Base-by-base conservation (phyloP, 2,888 invertebrate species). In the Aspidiotus rigidus region DNA sequence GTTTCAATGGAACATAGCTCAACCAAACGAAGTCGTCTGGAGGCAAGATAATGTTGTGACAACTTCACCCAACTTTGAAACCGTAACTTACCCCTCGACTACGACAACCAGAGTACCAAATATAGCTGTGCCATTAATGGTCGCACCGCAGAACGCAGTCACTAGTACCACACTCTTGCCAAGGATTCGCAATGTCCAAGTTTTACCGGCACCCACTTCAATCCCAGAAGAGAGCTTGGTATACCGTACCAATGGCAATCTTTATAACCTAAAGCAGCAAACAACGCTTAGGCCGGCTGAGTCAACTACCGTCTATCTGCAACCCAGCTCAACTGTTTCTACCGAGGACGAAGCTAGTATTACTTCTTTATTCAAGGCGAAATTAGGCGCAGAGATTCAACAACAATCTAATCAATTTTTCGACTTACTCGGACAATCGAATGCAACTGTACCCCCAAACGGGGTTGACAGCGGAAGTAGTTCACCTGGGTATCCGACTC, bases 341-440 rank as follows among this genome's bases (percentile, higher is more conserved):
- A n/a, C 57, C 16, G 44, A 42, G n/a, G 53, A 60, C 13, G 59
- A 17, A 9, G n/a, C 59, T 39, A 67, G 67, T 59, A 49, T 67
- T 9, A 28, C 67, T 0, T 59, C 59, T 7, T 16, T 67, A 10
- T 67, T 67, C 39, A 57, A 57, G 49, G 17, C 67, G 7, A 67
- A 59, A 39, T 44, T 67, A 7, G 60, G 60, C 49, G 67, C 56
- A 39, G 59, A 59, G 39, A 10, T 28, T 1, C 28, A 16, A 39
- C 67, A 67, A 40, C 67, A 67, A 60, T 60, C 57, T 2, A 57
- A 67, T 15, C 44, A 15, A 49, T 67, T 67, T 39, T 60, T 67
- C 28, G 67, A 67, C n/a, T 57, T 56, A 59, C 60, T 67, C 1
- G 59, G 49, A 10, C 57, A 67, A 28, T 39, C 59, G 16, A 16